Evolutionary conservation across 2,797 vertebrate species (phyloP).

Genomic region (Hydrolagus colliei): DNA sequence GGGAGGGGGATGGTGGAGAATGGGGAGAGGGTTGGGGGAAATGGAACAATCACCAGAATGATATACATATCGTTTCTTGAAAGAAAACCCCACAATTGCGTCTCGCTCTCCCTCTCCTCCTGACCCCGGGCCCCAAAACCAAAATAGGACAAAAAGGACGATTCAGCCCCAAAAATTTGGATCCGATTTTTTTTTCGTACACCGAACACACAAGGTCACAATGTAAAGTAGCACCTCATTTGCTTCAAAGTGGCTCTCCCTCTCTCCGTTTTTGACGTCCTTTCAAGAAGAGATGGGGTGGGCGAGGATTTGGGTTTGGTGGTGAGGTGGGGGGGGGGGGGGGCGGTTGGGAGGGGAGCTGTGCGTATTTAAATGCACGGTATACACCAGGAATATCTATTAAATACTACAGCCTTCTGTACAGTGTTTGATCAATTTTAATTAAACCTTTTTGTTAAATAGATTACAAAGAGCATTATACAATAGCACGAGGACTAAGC

Average conservation of each 20-base stretch:
- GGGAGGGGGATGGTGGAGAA: no score
- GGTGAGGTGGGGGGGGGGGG: background rate
- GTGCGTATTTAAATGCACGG: constrained; percentile 6
- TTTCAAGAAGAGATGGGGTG: background rate
- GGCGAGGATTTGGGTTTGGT: no score
- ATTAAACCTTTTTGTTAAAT: constrained; percentile 29
- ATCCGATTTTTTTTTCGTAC: background rate
- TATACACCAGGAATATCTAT: constrained; percentile 23
- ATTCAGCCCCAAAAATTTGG: no score
- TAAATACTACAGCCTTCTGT: constrained; percentile 31
- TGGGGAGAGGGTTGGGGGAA: no score
- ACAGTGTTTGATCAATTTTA: constrained; percentile 31
- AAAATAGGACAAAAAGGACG: no score
- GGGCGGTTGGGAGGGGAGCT: background rate
- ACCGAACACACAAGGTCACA: constrained; percentile 13
- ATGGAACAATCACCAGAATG: no score
- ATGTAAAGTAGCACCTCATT: constrained; percentile 17
- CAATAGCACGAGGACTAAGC: constrained; percentile 24
- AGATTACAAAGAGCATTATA: constrained; percentile 29
- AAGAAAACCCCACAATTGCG: no score
- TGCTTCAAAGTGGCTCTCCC: constrained; percentile 18
- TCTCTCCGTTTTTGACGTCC: constrained; percentile 8
- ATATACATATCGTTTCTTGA: no score
- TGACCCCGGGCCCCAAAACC: no score
- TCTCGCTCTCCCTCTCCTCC: no score